Base-by-base conservation (phyloP, 2,888 invertebrate genomes). In the Gibbula magus region DNA sequence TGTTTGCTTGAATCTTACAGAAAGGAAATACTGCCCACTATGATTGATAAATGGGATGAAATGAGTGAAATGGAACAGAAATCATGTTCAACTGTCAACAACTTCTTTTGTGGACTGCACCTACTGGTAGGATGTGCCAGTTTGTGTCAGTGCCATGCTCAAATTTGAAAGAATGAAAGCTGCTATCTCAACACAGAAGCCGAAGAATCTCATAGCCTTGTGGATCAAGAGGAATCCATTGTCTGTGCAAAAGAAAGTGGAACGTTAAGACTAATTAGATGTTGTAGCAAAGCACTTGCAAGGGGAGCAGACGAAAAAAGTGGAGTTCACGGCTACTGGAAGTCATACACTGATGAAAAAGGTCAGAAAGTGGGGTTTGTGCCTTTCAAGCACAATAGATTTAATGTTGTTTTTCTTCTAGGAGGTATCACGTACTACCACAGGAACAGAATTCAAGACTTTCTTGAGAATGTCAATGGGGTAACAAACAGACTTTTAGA, bases 101-200 rank as follows among this genome's bases (percentile, higher is more conserved):
- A 83, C 54, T 83, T 84, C 70, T 84, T 79, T 75, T 86, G 83
- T 81, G 86, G 85, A 1, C 66, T 86, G 2, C 73, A 83, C 53
- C 39, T 83, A 5, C 51, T 86, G 2, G 81, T 83, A 20, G 84
- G 83, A 39, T 79, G 84, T 56, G 83, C 84, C 10, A 83, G 81
- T 61, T 20, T 61, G 8, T 81, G 81, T 53, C 82, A 84, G 74
- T 25, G 56, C 56, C 4, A 20, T 25, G n/a, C 5, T 25, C n/a
- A 35, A 77, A 80, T 29, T 3, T 84, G 54, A 81, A 82, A 61
- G 76, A 79, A 52, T 81, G 82, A 81, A 79, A 84, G 67, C 22
- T 25, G 56, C 7, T 25, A 56, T 3, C 25, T 56, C 20, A 18
- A 10, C 22, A 4, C 56, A 7, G 56, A 20, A 56, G 13, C 56